Evolutionary conservation across 2,888 invertebrate genomes (phyloP).

Genomic region (Callyntrura guangdongensis): DNA sequence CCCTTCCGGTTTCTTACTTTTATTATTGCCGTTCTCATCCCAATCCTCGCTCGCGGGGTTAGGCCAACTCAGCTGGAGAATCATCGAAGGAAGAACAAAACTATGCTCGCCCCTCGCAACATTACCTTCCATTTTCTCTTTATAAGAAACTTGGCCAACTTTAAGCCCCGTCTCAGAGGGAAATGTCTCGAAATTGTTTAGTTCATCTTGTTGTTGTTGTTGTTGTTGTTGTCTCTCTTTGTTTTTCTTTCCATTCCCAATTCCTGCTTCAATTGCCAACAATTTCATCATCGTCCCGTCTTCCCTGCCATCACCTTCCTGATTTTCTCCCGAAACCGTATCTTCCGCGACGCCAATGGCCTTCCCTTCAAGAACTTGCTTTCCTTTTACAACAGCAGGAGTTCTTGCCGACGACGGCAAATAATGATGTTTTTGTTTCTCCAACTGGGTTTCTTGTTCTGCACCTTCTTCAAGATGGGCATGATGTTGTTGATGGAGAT

Average conservation of each 20-base stretch:
- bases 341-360: not conserved
- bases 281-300: conserved; percentile 47
- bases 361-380: not conserved
- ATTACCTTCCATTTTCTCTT: not conserved
- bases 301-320: not conserved
- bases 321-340: not conserved
- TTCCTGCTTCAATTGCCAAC: conserved; percentile 59
- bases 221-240: not conserved
- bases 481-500: conserved; percentile 62
- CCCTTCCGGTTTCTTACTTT: conserved; percentile 72
- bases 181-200: conserved; percentile 71
- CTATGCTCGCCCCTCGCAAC: not conserved
- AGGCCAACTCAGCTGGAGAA: conserved; percentile 74
- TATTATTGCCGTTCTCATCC: conserved; percentile 39
- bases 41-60: conserved; percentile 50
- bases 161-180: conserved; percentile 66
- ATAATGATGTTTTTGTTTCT: not conserved
- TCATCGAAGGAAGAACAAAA: conserved; percentile 28
- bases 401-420: not conserved
- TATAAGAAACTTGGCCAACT: conserved; percentile 64
- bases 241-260: not conserved
- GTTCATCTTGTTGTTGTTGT: not conserved
- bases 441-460: not conserved
- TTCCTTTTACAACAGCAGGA: not conserved
- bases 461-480: not conserved